Evolutionary conservation across 2,888 invertebrate genomes (phyloP).

Genomic region (Pseudococcus viburni): DNA sequence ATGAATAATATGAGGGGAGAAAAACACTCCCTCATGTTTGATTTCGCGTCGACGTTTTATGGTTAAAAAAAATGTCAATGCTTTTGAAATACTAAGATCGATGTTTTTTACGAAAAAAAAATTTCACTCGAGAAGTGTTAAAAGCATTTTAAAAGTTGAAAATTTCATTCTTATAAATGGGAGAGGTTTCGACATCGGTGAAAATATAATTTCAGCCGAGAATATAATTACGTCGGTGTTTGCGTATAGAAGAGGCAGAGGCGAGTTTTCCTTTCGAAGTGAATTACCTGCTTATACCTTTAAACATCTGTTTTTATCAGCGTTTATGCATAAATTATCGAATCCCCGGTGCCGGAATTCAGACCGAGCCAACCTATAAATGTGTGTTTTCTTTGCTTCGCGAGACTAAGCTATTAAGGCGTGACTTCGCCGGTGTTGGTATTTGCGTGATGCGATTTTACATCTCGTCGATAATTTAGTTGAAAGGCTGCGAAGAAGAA

Average conservation of each 20-base stretch:
- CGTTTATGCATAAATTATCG: constrained; percentile 53
- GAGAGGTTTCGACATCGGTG: background rate
- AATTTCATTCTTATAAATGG: constrained; percentile 13
- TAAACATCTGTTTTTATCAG: constrained; percentile 61
- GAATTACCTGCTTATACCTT: constrained; percentile 50
- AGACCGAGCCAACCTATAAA: constrained; percentile 8
- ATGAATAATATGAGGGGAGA: background rate
- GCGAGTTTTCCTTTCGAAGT: background rate
- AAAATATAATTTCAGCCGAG: constrained; percentile 55
- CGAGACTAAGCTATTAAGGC: constrained; percentile 17
- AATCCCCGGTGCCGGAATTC: constrained; percentile 2
- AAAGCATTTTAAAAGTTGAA: constrained; percentile 53
- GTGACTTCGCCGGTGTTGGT: background rate
- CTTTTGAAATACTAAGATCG: constrained; percentile 44
- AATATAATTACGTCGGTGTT: constrained; percentile 32
- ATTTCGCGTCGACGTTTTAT: constrained; percentile 4
- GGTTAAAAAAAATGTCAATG: background rate
- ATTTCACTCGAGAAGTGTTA: constrained; percentile 10
- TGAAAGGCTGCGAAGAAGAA: background rate
- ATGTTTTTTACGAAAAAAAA: background rate
- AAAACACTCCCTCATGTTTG: background rate
- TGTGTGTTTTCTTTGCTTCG: constrained; percentile 11
- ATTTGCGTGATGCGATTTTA: constrained; percentile 35
- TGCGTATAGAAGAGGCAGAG: background rate
- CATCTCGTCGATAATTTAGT: constrained; percentile 23